A percentile compares a stretch with the other conserved stretches of the same genome.
phyloP scores from a whole-genome alignment of 2,888 invertebrate species.

The Apantesis nais region DNA sequence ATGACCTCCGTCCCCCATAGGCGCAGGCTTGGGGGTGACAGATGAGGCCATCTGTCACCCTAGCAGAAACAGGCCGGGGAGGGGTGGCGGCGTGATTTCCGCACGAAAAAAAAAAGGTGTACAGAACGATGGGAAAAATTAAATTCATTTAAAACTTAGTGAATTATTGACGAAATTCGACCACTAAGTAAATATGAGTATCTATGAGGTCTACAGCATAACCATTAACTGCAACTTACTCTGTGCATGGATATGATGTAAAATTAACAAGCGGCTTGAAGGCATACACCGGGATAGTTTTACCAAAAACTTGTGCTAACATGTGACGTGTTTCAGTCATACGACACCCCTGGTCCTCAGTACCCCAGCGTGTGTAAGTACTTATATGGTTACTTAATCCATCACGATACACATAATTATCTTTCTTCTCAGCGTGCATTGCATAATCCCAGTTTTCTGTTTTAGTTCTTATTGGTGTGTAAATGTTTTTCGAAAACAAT shows the following conservation, averaged over 20 bases:
- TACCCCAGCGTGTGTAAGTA: constrained; percentile 78
- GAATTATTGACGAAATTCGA: background rate
- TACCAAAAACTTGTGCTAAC: constrained; percentile 75
- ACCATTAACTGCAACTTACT: constrained; percentile 61
- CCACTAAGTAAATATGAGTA: background rate
- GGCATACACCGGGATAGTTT: constrained; percentile 72
- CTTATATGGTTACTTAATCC: constrained; percentile 76
- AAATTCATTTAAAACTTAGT: background rate
- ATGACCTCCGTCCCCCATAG: too few relatives aligned
- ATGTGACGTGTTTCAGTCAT: constrained; percentile 79
- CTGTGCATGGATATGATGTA: constrained; percentile 80
- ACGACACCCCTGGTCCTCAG: constrained; percentile 66
- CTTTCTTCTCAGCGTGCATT: constrained; percentile 74
- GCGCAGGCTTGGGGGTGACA: too few relatives aligned
- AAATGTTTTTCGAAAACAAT: constrained; percentile 76
- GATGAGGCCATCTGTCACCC: too few relatives aligned
- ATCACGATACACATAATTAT: constrained; percentile 80
- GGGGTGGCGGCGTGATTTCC: too few relatives aligned
- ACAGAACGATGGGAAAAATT: too few relatives aligned
- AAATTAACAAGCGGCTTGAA: constrained; percentile 79
- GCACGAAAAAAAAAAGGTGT: too few relatives aligned
- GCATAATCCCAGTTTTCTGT: constrained; percentile 78
- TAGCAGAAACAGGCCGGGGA: too few relatives aligned
- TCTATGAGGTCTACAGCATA: background rate
- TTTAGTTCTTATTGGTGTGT: constrained; percentile 70